These are phyloP conservation scores for Thermophis baileyi DNA, from an alignment of 2,113 vertebrate genomes.

Conservation along the genomic window DNA sequence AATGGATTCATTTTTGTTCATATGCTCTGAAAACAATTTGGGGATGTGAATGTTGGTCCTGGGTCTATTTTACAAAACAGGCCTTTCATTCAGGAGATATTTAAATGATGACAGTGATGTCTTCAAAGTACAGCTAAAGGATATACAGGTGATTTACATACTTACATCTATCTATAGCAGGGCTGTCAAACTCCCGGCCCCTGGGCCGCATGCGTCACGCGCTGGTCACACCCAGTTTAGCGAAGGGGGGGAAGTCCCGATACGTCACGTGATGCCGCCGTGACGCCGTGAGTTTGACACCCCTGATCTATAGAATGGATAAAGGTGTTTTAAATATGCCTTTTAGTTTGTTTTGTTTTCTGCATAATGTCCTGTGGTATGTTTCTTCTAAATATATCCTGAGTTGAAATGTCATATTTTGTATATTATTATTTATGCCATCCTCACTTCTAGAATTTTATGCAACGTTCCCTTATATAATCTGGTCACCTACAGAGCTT, in stretches of 20 bases:
- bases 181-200: too few relatives aligned
- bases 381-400: background rate
- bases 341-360: slow-evolving; percentile 7
- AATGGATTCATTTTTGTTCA: background rate
- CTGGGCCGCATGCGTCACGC: too few relatives aligned
- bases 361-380: background rate
- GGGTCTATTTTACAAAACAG: slow-evolving; percentile 10
- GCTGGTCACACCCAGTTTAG: too few relatives aligned
- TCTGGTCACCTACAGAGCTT: fast-evolving
- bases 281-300: too few relatives aligned
- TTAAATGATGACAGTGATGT: background rate
- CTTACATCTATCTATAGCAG: background rate
- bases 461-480: background rate
- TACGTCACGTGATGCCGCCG: too few relatives aligned
- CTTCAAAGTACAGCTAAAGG: background rate
- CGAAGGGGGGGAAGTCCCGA: too few relatives aligned
- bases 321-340: fast-evolving
- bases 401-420: background rate
- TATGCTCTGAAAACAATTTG: background rate
- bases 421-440: slow-evolving; percentile 10
- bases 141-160: background rate
- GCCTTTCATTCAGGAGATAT: background rate
- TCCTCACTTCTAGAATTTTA: background rate
- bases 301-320: background rate
- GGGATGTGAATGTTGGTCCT: background rate